Percentiles rank a stretch among this genome's conserved stretches.
These are phyloP conservation scores for Mobula birostris DNA, from an alignment of 2,113 vertebrate species.

Conservation along the genomic window DNA sequence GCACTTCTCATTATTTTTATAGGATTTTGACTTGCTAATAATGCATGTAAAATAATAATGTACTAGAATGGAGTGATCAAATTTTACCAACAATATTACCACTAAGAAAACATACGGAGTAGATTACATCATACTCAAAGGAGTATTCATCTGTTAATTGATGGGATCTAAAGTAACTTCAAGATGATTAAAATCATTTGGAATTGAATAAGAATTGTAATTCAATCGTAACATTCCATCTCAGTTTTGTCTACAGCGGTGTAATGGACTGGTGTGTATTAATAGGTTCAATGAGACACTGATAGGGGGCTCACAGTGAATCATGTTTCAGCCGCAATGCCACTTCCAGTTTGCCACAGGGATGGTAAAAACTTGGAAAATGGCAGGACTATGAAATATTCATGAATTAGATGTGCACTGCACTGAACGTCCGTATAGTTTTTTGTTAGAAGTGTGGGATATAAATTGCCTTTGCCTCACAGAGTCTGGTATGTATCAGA, in stretches of 20 bases:
- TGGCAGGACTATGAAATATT: constrained; percentile 28
- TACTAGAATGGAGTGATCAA: background rate
- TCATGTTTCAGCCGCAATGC: constrained; percentile 18
- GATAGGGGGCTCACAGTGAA: background rate
- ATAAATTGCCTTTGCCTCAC: constrained; percentile 18
- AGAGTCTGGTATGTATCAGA: background rate
- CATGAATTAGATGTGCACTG: constrained; percentile 16
- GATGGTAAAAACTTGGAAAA: constrained; percentile 31
- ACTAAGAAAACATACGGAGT: background rate
- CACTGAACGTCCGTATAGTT: background rate
- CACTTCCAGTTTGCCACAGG: constrained; percentile 30
- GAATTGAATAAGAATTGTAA: background rate
- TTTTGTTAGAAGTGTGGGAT: constrained; percentile 4
- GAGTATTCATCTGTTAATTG: background rate
- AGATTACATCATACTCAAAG: background rate
- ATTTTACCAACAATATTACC: background rate
- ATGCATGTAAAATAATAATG: background rate
- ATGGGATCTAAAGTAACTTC: constrained; percentile 17
- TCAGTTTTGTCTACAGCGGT: background rate
- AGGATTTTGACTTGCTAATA: background rate
- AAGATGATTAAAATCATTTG: background rate
- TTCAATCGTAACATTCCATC: background rate
- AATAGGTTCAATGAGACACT: constrained; percentile 17
- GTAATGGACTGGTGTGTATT: constrained; percentile 7
- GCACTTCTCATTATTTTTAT: background rate